Evolutionary conservation across 1,140 invertebrate species (phyloP).

Genomic region (Orius insidiosus): DNA sequence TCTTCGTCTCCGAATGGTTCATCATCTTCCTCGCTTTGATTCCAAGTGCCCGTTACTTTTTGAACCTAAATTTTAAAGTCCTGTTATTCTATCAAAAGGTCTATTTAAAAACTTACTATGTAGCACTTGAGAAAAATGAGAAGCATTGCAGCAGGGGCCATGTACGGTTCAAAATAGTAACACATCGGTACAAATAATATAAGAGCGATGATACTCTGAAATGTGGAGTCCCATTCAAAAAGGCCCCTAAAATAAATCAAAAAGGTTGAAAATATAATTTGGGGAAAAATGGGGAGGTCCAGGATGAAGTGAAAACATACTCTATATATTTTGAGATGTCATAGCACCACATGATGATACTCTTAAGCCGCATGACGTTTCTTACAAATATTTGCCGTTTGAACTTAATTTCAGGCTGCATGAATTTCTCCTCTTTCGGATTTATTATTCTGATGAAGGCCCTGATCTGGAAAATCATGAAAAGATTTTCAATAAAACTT

Average conservation of each 20-base stretch:
- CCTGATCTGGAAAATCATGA: no score
- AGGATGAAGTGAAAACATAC: conserved; percentile 37
- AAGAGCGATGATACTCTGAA: conserved; percentile 75
- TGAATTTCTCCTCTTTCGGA: conserved; percentile 89
- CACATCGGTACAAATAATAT: conserved; percentile 62
- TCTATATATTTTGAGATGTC: conserved; percentile 83
- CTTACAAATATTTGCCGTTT: conserved; percentile 84
- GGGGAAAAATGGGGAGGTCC: no score
- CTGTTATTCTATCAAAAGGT: neutral
- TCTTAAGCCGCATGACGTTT: conserved; percentile 85
- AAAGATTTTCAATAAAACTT: conserved; percentile 14
- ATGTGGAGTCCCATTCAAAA: conserved; percentile 89
- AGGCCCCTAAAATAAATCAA: conserved; percentile 59
- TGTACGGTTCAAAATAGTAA: conserved; percentile 76
- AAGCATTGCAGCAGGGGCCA: conserved; percentile 58
- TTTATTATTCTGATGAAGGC: conserved; percentile 83
- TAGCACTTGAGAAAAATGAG: conserved; percentile 63
- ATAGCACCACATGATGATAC: conserved; percentile 72
- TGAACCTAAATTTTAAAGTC: conserved; percentile 20
- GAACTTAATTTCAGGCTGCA: conserved; percentile 87
- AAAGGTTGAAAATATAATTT: no score
- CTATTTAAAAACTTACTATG: conserved; percentile 30
- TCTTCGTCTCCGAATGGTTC: conserved; percentile 56
- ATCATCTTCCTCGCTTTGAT: conserved; percentile 28
- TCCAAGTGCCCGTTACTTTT: conserved; percentile 24